phyloP scores from a whole-genome alignment of 2,888 invertebrate genomes.

The Epirrhoe tristata region DNA sequence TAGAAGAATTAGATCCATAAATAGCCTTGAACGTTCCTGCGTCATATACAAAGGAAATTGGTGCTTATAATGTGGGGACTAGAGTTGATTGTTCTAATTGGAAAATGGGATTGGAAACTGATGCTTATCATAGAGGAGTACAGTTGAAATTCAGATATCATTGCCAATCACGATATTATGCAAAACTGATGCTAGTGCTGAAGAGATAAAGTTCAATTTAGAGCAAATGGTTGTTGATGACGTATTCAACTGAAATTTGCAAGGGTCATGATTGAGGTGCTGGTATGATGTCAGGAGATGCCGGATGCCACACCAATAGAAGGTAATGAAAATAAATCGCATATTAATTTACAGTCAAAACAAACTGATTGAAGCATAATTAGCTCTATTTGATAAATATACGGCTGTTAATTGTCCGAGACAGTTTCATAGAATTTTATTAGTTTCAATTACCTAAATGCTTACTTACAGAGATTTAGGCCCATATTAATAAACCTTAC shows the following conservation, averaged over 20 bases:
- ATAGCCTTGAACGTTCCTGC: slow-evolving; percentile 18
- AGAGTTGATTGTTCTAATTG: neutral
- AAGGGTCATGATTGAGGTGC: slow-evolving; percentile 22
- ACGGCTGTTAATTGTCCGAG: neutral
- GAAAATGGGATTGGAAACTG: neutral
- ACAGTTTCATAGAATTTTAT: neutral
- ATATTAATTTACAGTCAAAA: slow-evolving; percentile 12
- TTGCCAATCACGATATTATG: neutral
- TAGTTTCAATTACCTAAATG: neutral
- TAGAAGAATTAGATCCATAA: slow-evolving; percentile 6
- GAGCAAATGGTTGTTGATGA: slow-evolving; percentile 12
- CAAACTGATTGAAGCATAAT: slow-evolving; percentile 10
- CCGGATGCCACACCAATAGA: slow-evolving; percentile 1
- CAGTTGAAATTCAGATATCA: neutral
- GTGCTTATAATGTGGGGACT: slow-evolving; percentile 9
- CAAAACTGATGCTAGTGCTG: slow-evolving; percentile 19
- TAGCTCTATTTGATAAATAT: slow-evolving; percentile 4
- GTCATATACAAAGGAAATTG: slow-evolving; percentile 21
- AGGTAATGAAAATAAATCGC: slow-evolving; percentile 5
- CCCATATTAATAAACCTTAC: no score
- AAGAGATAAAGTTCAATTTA: slow-evolving; percentile 8
- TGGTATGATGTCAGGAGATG: slow-evolving; percentile 15
- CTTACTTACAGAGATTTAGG: neutral
- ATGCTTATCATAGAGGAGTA: neutral
- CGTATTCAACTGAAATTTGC: slow-evolving; percentile 28